Base-by-base conservation (phyloP, 2,797 vertebrate genomes). In the Clamator glandarius region DNA sequence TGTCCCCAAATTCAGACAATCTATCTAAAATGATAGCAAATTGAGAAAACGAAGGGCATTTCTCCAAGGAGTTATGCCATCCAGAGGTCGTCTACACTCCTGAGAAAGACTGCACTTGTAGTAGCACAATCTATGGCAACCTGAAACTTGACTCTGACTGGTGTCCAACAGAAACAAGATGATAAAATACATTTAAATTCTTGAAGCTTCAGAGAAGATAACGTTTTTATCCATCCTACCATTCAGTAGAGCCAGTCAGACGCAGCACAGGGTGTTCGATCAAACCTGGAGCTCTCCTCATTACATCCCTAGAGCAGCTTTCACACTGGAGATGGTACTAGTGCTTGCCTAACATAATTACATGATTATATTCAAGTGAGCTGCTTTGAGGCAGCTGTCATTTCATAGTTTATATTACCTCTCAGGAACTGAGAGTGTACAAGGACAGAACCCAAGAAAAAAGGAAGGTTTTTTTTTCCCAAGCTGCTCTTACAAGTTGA, bases 351-450 rank as follows among this genome's bases (percentile, higher is more conserved):
- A 9, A 35, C 1, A 4, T 16, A 57, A 48, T 52, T n/a, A 58
- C 36, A 26, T 11, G 3, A 21, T 33, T 8, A 25, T 31, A 48
- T 39, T 39, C 41, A 62, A 63, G 7, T 12, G 31, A 72, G 23
- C 15, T 48, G 12, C 64, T 66, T 48, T 18, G 44, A 59, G 12
- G 23, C 17, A 72, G 36, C 26, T 61, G 23, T 17, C 31, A 69
- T 0, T 0, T 51, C 44, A 54, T 6, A 46, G 15, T 57, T 93
- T 0, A 12, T 35, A 14, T 6, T 15, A 66, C 6, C 35, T 59
- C 17, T 74, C 9, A 14, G 29, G 90, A 57, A 24, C 12, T 14
- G 17, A 20, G 10, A 77, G 12, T 6, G 25, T 55, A 29, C 41
- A 72, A n/a, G n/a, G 20, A 69, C 17, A 73, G 1, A 39, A 66